Base-by-base conservation (phyloP, 2,797 vertebrate genomes). In the Mus spretus region DNA sequence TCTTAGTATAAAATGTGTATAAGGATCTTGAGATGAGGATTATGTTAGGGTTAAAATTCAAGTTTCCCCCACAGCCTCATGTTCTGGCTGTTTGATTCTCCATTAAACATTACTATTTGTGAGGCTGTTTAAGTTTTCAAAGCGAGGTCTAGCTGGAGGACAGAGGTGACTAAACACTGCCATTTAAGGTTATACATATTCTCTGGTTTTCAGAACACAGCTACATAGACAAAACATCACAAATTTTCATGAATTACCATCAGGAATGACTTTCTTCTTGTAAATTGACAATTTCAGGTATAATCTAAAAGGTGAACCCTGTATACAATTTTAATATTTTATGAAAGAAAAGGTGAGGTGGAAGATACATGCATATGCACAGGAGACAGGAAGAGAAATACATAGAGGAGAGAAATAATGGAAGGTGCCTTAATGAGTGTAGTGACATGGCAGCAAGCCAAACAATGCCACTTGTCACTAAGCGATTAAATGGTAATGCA, bases 361-460 rank as follows among this genome's bases (percentile, higher is more conserved):
- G 4, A 12, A n/a, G 0, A 59, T 37, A 61, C 0, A 53, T 1
- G 8, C 12, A 34, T 17, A 22, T 47, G 14, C 7, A 74, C 4
- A 70, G 1, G 3, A 22, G 19, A 77, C 34, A 57, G 19, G 11
- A 44, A 44, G 6, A 19, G 20, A 17, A 11, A 8, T 31, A 61
- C 2, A 3, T 22, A 15, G 24, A 63, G 11, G 40, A 72, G 31
- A 90, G 24, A 59, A 2, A 22, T 28, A 44, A 10, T 47, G 9
- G 53, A 90, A 84, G n/a, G 86, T 19, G 28, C 12, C 8, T 40
- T 77, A 8, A 70, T 53, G 14, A 26, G 12, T 12, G 1, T 14
- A 53, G 26, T 50, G 20, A 53, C n/a, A 31, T 24, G 26, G 17
- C 24, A 5, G 44, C 10, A 44, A 94, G 57, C n/a, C 34, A 11